Percentiles rank a stretch among this genome's conserved stretches.
Conservation (phyloP, 2,797 vertebrate genomes). For the Merluccius polli region DNA sequence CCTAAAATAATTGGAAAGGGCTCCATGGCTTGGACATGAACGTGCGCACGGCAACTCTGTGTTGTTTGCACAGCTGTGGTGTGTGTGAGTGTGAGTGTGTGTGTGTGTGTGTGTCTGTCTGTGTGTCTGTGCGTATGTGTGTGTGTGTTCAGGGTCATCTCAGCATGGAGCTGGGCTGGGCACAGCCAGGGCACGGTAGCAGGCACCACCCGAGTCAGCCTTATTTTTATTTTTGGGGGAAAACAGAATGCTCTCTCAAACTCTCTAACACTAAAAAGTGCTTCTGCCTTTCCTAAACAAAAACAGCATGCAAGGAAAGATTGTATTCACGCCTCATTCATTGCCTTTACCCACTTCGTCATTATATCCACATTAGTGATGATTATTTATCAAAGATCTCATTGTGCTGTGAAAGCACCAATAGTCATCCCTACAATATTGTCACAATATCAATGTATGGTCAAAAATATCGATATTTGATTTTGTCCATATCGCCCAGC, state of each 20-base stretch:
- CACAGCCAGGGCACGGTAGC: slow-evolving; percentile 55
- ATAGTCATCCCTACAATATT: too few relatives aligned
- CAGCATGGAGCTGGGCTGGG: slow-evolving; percentile 61
- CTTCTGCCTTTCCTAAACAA: too few relatives aligned
- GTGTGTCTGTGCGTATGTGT: background rate
- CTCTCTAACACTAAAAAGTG: background rate
- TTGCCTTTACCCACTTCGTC: too few relatives aligned
- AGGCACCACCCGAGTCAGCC: slow-evolving; percentile 24
- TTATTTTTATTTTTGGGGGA: too few relatives aligned
- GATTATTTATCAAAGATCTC: too few relatives aligned
- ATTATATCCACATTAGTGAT: too few relatives aligned
- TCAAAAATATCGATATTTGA: too few relatives aligned
- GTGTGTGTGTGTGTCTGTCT: background rate
- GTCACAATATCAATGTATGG: too few relatives aligned
- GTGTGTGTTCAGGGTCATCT: slow-evolving; percentile 48
- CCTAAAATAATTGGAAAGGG: slow-evolving; percentile 68
- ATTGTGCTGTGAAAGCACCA: too few relatives aligned
- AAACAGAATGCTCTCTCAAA: background rate
- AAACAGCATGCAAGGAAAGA: too few relatives aligned
- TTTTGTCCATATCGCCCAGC: too few relatives aligned
- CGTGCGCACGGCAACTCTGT: slow-evolving; percentile 55
- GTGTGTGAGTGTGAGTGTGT: slow-evolving; percentile 23
- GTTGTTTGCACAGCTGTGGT: slow-evolving; percentile 70
- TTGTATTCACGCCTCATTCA: too few relatives aligned
- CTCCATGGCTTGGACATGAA: slow-evolving; percentile 41